These are phyloP conservation scores for Rallus limicola DNA, from an alignment of 2,113 vertebrate species.

Conservation along the genomic window DNA sequence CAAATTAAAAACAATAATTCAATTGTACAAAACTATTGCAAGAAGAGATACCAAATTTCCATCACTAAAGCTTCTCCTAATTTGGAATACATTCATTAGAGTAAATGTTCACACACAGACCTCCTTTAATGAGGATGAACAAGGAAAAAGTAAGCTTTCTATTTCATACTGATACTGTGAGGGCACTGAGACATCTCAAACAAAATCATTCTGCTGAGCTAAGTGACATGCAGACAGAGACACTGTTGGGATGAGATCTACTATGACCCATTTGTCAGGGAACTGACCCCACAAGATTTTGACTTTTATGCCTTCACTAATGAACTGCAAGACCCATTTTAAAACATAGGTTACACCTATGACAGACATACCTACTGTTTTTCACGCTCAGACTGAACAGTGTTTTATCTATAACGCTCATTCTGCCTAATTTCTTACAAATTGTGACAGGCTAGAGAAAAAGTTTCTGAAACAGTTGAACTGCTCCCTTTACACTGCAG, in stretches of 20 bases:
- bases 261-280: neutral
- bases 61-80: neutral
- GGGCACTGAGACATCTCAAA: neutral
- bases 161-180: neutral
- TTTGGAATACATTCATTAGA: neutral
- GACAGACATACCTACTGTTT: accelerated
- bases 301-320: neutral
- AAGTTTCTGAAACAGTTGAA: neutral
- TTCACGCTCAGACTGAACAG: neutral
- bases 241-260: neutral
- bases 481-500: neutral
- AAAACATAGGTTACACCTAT: neutral
- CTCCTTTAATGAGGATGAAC: neutral
- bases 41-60: neutral
- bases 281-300: neutral
- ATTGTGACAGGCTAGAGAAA: neutral
- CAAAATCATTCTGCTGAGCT: neutral
- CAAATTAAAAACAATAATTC: neutral
- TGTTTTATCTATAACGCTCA: accelerated
- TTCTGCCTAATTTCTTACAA: neutral
- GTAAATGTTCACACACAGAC: neutral
- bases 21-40: neutral
- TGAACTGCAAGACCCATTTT: neutral
- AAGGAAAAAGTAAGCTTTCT: neutral
- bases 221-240: accelerated